phyloP scores from a whole-genome alignment of 2,113 vertebrate genomes.

The Hypocryptadius cinnamomeus region DNA sequence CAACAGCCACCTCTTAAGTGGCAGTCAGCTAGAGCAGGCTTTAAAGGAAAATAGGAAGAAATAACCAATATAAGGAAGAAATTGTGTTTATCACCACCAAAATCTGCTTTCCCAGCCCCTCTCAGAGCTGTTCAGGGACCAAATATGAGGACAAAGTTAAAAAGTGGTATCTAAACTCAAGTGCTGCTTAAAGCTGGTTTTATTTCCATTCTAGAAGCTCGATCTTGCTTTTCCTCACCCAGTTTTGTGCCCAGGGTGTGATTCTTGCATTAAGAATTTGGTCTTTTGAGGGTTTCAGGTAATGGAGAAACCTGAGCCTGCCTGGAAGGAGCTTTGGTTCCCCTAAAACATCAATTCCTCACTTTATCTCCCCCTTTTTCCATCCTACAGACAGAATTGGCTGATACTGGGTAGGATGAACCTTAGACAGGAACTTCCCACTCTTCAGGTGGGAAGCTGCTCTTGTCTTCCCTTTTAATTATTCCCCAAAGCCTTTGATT shows the following conservation, averaged over 20 bases:
- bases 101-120: not conserved
- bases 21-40: not conserved
- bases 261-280: not conserved
- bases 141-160: not conserved
- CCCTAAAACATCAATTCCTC: not conserved
- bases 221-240: not conserved
- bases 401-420: not conserved
- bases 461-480: not conserved
- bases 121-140: rapidly evolving
- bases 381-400: not conserved
- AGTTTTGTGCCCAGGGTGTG: not conserved
- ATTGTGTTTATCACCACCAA: rapidly evolving
- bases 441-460: not conserved
- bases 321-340: not conserved
- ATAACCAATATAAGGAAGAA: not conserved
- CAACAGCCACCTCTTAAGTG: not conserved
- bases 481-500: not conserved
- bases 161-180: not conserved
- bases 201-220: not conserved
- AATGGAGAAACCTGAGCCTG: not conserved
- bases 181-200: not conserved
- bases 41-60: not conserved
- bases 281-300: not conserved
- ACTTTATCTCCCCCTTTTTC: not conserved
- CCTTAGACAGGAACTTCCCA: not conserved